Base-by-base conservation (phyloP, 2,888 invertebrate species). In the Prosopocoilus inquinatus region DNA sequence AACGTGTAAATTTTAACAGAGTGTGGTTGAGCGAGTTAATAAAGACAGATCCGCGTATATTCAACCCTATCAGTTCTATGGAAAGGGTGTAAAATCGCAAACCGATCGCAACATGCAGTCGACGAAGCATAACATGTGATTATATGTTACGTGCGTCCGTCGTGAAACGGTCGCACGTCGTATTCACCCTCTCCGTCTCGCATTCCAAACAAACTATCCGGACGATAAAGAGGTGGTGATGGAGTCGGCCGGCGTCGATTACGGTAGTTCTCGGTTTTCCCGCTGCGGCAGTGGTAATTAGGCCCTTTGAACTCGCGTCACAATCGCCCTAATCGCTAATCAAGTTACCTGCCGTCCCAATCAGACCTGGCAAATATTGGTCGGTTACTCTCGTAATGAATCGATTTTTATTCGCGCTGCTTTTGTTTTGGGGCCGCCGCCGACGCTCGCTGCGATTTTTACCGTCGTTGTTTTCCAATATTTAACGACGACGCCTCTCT, bases 291-390 rank as follows among this genome's bases (percentile, higher is more conserved):
- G 63, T 70, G 72, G 71, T 77, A 76, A 78, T 77, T 77, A 76
- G 71, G 71, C 74, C 75, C 74, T 76, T 78, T 75, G 77, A 76
- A 72, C 71, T 69, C 70, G 74, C 76, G 75, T 76, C 75, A 77
- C 75, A 77, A 77, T 76, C 75, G 72, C 73, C 72, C 75, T 76
- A 77, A 77, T 77, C 77, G 73, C 76, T 77, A 77, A 76, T 77
- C 77, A 77, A 76, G 73, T 77, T 77, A 76, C 70, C 75, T 75
- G 75, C 76, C 75, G 75, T 67, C 73, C 74, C 75, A 75, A 75
- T 75, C 74, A 74, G 69, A 66, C 66, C 67, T 66, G 66, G 71
- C 68, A 72, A 71, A 72, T 71, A 72, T 69, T 68, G 68, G 70
- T 67, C 68, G 64, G 65, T 67, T 65, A 61, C 60, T 65, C 67